A percentile compares a stretch with the other conserved stretches of the same genome.
These are phyloP conservation scores for Phaetusa simplex DNA, from an alignment of 2,113 vertebrate species.

Conservation along the genomic window DNA sequence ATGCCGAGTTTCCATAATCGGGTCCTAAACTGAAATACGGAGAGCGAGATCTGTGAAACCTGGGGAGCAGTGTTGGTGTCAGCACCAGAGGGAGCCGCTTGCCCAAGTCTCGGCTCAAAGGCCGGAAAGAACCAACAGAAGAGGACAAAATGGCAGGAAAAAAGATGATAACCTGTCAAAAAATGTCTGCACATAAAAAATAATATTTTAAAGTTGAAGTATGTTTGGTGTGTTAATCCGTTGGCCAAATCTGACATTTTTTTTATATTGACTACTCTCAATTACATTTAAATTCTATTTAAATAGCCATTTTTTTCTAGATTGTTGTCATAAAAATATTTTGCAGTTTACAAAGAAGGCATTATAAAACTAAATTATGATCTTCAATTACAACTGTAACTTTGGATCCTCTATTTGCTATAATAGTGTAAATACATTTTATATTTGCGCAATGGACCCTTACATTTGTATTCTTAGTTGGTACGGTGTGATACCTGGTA, in stretches of 20 bases:
- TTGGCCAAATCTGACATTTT: not conserved
- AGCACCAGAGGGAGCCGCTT: conserved; percentile 79
- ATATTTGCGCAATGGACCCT: not conserved
- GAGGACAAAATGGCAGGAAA: not conserved
- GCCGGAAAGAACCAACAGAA: not conserved
- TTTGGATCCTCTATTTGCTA: not conserved
- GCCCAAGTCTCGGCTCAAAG: conserved; percentile 47
- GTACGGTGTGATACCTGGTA: not conserved
- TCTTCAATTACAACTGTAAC: not conserved
- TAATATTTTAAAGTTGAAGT: conserved; percentile 9
- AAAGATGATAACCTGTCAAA: not conserved
- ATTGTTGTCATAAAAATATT: not conserved
- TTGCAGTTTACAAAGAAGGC: not conserved
- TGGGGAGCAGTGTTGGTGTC: not conserved
- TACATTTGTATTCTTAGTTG: not conserved
- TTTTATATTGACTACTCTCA: not conserved
- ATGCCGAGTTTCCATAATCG: not conserved
- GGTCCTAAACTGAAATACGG: not conserved
- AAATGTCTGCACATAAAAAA: not conserved
- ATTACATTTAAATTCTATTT: not conserved
- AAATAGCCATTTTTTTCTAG: too few relatives aligned
- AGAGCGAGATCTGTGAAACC: not conserved
- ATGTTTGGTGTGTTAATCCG: not conserved
- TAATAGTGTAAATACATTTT: not conserved
- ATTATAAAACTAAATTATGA: not conserved